Evolutionary conservation across 1,140 invertebrate genomes (phyloP).

Genomic region (Ceratitis capitata): DNA sequence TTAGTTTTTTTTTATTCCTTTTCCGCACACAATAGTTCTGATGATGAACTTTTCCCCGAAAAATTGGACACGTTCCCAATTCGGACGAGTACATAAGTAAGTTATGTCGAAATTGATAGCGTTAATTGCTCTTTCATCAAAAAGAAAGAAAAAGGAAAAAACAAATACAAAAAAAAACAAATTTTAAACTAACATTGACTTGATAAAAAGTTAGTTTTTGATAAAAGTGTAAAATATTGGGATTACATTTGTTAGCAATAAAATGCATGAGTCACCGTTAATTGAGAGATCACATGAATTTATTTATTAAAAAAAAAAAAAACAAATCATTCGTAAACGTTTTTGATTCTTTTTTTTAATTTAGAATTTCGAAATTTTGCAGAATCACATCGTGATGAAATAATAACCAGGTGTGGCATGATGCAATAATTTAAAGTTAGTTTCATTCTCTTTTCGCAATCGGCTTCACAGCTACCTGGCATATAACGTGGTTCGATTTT

Average conservation of each 20-base stretch:
- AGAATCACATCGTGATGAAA: too few relatives aligned
- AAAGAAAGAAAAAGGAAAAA: not conserved
- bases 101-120: not conserved
- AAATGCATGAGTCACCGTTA: not conserved
- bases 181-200: not conserved
- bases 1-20: not conserved
- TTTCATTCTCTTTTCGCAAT: too few relatives aligned
- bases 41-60: conserved; percentile 29
- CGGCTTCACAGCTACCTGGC: too few relatives aligned
- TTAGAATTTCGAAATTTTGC: too few relatives aligned
- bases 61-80: conserved; percentile 23
- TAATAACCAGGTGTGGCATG: too few relatives aligned
- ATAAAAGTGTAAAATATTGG: not conserved
- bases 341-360: too few relatives aligned
- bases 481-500: too few relatives aligned
- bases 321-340: too few relatives aligned
- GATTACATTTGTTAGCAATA: not conserved
- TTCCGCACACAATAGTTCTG: not conserved
- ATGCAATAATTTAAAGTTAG: too few relatives aligned
- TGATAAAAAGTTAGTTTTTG: not conserved
- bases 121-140: not conserved
- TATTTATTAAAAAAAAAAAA: too few relatives aligned
- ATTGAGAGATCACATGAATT: too few relatives aligned
- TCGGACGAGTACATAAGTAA: not conserved
- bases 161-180: not conserved